phyloP scores from a whole-genome alignment of 2,888 invertebrate genomes.

The Philaethria dido region DNA sequence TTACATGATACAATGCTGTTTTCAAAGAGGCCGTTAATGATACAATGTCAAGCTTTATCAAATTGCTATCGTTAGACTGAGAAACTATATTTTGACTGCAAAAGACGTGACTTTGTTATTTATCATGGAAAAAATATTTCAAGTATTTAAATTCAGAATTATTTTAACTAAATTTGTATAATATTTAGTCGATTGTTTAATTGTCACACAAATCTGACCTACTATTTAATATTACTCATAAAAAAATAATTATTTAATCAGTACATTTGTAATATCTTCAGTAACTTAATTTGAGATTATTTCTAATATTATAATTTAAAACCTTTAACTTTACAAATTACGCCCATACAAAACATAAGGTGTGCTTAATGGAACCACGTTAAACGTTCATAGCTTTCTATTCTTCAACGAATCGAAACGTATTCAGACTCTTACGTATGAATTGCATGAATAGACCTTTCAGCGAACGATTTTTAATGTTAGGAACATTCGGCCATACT shows the following conservation, averaged over 20 bases:
- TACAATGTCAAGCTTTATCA: not conserved
- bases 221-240: too few species aligned
- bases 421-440: slow-evolving; percentile 48
- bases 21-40: not conserved
- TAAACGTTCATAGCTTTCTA: slow-evolving; percentile 28
- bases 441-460: slow-evolving; percentile 54
- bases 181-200: too few species aligned
- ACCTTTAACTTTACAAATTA: not conserved
- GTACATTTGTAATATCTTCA: not conserved
- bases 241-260: too few species aligned
- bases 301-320: not conserved
- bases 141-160: not conserved
- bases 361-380: not conserved
- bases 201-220: too few species aligned
- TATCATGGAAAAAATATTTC: not conserved
- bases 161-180: too few species aligned
- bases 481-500: slow-evolving; percentile 41
- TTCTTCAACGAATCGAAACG: slow-evolving; percentile 33
- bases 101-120: not conserved
- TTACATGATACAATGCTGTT: slow-evolving; percentile 37
- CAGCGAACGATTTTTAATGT: slow-evolving; percentile 57
- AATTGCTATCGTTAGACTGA: not conserved
- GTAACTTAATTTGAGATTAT: not conserved
- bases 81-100: not conserved
- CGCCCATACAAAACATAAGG: not conserved